Percentiles rank a stretch among this genome's conserved stretches.
phyloP scores from a whole-genome alignment of 2,888 invertebrate genomes.

The Thecophora atra region DNA sequence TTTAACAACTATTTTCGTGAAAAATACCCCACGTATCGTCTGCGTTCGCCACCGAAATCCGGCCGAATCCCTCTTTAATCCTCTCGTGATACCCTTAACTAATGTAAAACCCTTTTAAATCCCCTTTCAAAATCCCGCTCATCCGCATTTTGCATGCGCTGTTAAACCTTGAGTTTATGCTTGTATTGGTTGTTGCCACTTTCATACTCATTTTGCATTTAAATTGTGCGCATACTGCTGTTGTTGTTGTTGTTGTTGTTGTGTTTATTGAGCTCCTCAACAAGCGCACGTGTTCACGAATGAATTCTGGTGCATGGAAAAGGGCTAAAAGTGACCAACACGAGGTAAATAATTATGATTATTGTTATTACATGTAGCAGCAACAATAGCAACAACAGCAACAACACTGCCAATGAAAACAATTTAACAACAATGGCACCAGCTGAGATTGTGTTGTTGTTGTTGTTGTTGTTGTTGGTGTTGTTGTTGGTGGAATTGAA shows the following conservation, averaged over 20 bases:
- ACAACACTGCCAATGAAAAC: neutral
- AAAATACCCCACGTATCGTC: too few species aligned
- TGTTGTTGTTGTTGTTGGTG: neutral
- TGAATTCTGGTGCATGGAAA: conserved; percentile 57
- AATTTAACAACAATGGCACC: neutral
- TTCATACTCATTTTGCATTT: conserved; percentile 34
- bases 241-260: conserved; percentile 16
- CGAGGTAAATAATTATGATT: conserved; percentile 32
- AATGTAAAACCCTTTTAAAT: conserved; percentile 3
- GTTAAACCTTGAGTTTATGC: conserved; percentile 3
- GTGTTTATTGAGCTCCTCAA: neutral
- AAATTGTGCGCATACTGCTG: conserved; percentile 25
- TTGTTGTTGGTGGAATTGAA: conserved; percentile 3
- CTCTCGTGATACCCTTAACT: neutral
- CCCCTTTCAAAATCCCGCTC: neutral
- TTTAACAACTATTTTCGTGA: neutral
- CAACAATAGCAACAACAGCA: conserved; percentile 12
- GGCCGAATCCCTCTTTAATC: neutral
- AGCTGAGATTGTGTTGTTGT: neutral
- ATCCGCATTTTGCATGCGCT: neutral
- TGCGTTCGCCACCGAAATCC: neutral
- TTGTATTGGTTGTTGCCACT: conserved; percentile 19
- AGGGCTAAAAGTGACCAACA: conserved; percentile 5
- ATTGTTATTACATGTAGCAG: conserved; percentile 27
- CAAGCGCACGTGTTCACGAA: conserved; percentile 43